These are phyloP conservation scores for Drosophila tsacasi DNA, from an alignment of 1,140 invertebrate genomes.

Conservation along the genomic window DNA sequence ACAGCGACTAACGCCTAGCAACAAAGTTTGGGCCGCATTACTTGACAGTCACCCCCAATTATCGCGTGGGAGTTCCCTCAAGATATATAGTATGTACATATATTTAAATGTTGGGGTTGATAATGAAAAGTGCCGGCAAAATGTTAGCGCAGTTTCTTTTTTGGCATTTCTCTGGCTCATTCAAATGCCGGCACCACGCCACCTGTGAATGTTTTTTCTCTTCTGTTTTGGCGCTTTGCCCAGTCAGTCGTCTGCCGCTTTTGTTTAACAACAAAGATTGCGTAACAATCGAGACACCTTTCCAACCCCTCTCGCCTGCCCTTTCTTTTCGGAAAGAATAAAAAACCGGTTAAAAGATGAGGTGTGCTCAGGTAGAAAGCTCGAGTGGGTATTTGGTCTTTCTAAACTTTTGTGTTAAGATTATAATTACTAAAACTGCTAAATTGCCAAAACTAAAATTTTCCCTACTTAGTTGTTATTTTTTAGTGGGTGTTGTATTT, in stretches of 20 bases:
- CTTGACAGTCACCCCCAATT: slow-evolving; percentile 3
- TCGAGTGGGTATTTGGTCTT: slow-evolving; percentile 1
- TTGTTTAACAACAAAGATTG: slow-evolving; percentile 80
- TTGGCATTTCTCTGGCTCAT: slow-evolving; percentile 6
- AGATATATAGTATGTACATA: background rate
- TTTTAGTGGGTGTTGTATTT: background rate
- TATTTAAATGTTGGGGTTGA: slow-evolving; percentile 15
- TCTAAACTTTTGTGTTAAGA: background rate
- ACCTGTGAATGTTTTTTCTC: slow-evolving; percentile 57
- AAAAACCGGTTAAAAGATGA: slow-evolving; percentile 31
- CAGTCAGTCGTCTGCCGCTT: slow-evolving; percentile 32
- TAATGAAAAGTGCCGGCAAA: slow-evolving; percentile 40
- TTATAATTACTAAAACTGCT: background rate
- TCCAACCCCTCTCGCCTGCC: slow-evolving; percentile 12
- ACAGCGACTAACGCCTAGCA: slow-evolving; percentile 60
- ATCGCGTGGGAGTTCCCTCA: slow-evolving; percentile 21
- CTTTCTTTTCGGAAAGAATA: background rate
- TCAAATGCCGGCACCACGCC: slow-evolving; percentile 42
- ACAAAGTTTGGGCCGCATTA: slow-evolving; percentile 12
- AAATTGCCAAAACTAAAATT: background rate
- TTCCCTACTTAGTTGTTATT: background rate
- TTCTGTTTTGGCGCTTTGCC: slow-evolving; percentile 61
- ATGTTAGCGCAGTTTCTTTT: slow-evolving; percentile 9
- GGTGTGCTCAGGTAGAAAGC: slow-evolving; percentile 23
- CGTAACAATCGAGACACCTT: slow-evolving; percentile 51